Evolutionary conservation across 23 tunicate species (phyloP), one percentile per base, ranked within the genome.

Genomic region (Halocynthia aurantium): DNA sequence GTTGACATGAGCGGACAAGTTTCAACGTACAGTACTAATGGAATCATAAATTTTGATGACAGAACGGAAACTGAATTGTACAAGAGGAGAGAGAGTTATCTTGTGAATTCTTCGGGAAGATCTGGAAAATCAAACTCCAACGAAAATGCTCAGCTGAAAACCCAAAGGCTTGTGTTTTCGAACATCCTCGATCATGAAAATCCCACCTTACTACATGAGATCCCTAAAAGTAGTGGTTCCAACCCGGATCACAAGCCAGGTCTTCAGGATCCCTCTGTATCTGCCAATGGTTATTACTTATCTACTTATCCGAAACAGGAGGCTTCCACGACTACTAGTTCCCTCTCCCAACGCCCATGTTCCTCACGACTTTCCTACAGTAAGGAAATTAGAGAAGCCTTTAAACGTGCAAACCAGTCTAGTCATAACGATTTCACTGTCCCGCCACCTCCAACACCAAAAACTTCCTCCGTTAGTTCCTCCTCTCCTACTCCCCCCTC

Each of bases 201-300:
- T 31, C 44, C 44, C 44, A 0, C 44, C 44, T 31, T 31, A 31
- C 44, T 31, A 31, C 44, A 31, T 31, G 56, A 74, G 56, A 74
- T 52, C 64, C 78, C 78, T 8, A 74, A 53, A 74, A 53, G 55
- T 74, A 15, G 60, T 53, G 31, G 19, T 0, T 7, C 8, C 2
- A 53, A 56, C 55, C 19, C 60, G 6, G 72, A 50, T 15, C 4
- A 50, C 21, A 53, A 13, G 6, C 10, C 5, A 13, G 17, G 51
- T 20, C 31, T 51, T 10, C 19, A 64, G n/a, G 60, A 22, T 20
- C 21, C 55, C 18, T 51, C n/a, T 13, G 22, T 74, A 8, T 74
- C 78, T 8, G 78, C 78, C 8, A 74, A 22, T 18, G 56, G 78
- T 54, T 74, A 74, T 54, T 74, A 74, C 62, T 54, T 53, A 52